A percentile compares a stretch with the other conserved stretches of the same genome.
These are phyloP conservation scores for Chrosomus eos DNA, from an alignment of 2,797 vertebrate species.

Conservation along the genomic window DNA sequence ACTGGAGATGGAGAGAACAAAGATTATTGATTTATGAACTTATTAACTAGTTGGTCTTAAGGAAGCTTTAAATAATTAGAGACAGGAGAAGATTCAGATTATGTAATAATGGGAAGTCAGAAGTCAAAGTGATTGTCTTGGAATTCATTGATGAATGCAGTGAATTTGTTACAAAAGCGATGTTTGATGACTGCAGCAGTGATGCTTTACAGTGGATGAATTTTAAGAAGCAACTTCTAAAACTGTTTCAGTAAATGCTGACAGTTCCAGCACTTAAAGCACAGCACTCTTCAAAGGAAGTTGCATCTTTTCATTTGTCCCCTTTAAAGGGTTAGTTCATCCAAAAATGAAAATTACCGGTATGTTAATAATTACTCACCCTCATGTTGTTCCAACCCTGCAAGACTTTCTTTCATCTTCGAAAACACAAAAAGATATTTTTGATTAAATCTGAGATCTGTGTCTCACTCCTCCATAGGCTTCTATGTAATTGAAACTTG, in stretches of 20 bases:
- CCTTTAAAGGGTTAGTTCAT: not conserved
- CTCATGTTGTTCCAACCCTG: no score
- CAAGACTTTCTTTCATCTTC: no score
- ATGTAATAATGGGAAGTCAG: not conserved
- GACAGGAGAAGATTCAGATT: not conserved
- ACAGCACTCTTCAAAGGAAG: not conserved
- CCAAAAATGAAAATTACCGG: no score
- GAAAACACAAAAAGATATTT: no score
- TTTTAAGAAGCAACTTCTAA: constrained; percentile 7
- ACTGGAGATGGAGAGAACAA: constrained; percentile 72
- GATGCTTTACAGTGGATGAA: not conserved
- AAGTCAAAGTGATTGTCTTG: not conserved
- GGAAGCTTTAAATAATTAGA: not conserved
- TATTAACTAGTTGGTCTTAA: not conserved
- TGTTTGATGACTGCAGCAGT: not conserved
- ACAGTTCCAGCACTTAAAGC: not conserved
- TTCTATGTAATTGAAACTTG: no score
- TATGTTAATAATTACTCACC: no score
- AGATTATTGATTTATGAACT: not conserved
- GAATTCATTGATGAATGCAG: not conserved
- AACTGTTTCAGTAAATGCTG: not conserved
- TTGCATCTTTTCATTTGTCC: not conserved
- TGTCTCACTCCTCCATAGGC: no score
- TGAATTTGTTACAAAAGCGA: not conserved
- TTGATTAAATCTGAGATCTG: no score